phyloP scores from a whole-genome alignment of 2,888 invertebrate genomes.

The Dryomyza anilis region DNA sequence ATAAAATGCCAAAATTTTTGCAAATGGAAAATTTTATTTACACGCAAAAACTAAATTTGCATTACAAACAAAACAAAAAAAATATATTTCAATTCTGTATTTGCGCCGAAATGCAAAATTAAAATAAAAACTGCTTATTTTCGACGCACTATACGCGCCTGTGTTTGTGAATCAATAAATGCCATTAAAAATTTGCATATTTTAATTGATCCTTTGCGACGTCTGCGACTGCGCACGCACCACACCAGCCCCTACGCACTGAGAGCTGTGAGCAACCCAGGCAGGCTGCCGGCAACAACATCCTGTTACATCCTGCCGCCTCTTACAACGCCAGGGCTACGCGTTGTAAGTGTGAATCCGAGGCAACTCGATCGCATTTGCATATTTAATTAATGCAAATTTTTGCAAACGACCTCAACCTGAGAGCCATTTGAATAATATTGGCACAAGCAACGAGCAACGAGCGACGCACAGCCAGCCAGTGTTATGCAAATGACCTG shows the following conservation, averaged over 20 bases:
- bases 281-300: conserved; percentile 32
- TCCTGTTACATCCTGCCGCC: conserved; percentile 16
- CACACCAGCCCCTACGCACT: conserved; percentile 1
- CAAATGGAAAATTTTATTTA: conserved; percentile 39
- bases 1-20: conserved; percentile 30
- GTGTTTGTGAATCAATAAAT: conserved; percentile 28
- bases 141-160: conserved; percentile 26
- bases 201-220: conserved; percentile 31
- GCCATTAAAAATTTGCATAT: conserved; percentile 42
- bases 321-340: too few species aligned
- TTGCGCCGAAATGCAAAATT: conserved; percentile 21
- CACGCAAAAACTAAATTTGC: conserved; percentile 51
- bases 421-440: conserved; percentile 46
- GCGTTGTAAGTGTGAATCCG: too few species aligned
- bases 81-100: conserved; percentile 11
- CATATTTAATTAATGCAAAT: conserved; percentile 21
- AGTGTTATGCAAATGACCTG: conserved; percentile 60
- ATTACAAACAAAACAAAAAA: conserved; percentile 52
- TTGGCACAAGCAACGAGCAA: conserved; percentile 43
- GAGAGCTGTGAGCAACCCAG: too few species aligned
- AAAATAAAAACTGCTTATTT: conserved; percentile 25
- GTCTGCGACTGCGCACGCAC: conserved; percentile 33
- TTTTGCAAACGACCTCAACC: conserved; percentile 20
- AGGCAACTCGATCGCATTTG: conserved; percentile 15
- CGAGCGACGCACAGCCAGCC: conserved; percentile 25